Evolutionary conservation across 2,113 vertebrate genomes (phyloP).

Genomic region (Alexandromys fortis): DNA sequence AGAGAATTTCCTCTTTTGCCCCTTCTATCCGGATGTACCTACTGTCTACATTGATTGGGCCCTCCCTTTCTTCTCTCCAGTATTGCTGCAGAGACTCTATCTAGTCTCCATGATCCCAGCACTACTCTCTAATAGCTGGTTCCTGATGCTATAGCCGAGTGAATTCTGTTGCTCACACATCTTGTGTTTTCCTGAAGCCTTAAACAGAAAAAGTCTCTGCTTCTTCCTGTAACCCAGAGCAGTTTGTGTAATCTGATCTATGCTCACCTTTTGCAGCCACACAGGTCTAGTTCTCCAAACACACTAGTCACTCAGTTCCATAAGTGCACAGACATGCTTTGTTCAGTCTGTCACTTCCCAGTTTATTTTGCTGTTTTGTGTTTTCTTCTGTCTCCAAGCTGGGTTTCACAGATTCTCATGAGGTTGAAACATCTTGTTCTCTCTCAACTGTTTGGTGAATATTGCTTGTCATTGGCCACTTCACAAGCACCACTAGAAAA

Average conservation of each 20-base stretch:
- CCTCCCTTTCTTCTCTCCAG: neutral
- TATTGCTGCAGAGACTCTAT: neutral
- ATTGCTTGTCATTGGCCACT: neutral
- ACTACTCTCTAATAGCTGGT: neutral
- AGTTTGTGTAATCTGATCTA: neutral
- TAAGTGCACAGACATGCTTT: neutral
- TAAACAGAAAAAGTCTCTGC: neutral
- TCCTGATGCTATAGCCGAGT: neutral
- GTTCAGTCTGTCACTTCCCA: neutral
- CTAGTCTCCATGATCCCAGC: neutral
- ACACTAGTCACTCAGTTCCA: neutral
- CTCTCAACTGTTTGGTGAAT: neutral
- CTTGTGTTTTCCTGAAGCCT: neutral
- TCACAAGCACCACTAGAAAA: neutral
- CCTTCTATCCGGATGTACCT: neutral
- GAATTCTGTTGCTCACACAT: neutral
- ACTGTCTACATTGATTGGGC: neutral
- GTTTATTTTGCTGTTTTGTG: neutral
- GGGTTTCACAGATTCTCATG: neutral
- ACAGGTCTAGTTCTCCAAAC: neutral
- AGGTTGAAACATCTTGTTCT: neutral
- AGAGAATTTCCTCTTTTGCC: neutral
- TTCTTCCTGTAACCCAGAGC: neutral
- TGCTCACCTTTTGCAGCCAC: neutral
- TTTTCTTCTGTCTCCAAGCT: neutral